Conservation (phyloP, 2,797 vertebrate genomes). For the Chromis chromis region DNA sequence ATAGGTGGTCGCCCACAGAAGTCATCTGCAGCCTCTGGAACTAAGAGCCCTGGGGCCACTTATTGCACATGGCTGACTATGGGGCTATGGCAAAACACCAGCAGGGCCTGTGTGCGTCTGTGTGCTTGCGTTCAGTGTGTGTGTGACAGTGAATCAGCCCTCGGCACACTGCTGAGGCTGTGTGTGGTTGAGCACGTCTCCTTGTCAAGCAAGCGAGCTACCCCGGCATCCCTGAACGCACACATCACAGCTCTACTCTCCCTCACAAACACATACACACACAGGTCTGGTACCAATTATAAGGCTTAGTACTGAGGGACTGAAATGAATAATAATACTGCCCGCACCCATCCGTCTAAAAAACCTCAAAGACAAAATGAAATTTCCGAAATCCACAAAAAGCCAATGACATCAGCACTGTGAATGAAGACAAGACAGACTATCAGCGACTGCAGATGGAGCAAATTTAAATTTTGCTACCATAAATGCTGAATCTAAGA, state of each 20-base stretch:
- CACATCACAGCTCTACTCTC: slow-evolving; percentile 49
- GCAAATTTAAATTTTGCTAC: slow-evolving; percentile 40
- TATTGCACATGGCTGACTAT: slow-evolving; percentile 65
- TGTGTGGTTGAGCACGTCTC: slow-evolving; percentile 72
- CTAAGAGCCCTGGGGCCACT: slow-evolving; percentile 58
- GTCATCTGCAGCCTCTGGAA: slow-evolving; percentile 73
- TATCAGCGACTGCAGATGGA: slow-evolving; percentile 81
- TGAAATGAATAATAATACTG: slow-evolving; percentile 81
- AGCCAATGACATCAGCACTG: slow-evolving; percentile 75
- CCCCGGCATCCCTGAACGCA: slow-evolving; percentile 53
- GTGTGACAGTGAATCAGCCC: slow-evolving; percentile 60
- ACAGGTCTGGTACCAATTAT: slow-evolving; percentile 82
- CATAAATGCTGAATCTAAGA: slow-evolving; percentile 30
- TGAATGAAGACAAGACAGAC: slow-evolving; percentile 55
- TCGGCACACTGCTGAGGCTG: slow-evolving; percentile 58
- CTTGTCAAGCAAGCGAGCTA: slow-evolving; percentile 67
- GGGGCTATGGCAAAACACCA: slow-evolving; percentile 57
- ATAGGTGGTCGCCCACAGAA: slow-evolving; percentile 76
- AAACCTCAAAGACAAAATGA: slow-evolving; percentile 80
- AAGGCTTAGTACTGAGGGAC: slow-evolving; percentile 72
- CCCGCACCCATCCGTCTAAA: slow-evolving; percentile 72
- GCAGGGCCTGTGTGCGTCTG: slow-evolving; percentile 28
- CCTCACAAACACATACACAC: slow-evolving; percentile 45
- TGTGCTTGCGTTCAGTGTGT: slow-evolving; percentile 29
- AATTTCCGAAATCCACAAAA: slow-evolving; percentile 76